phyloP scores from a whole-genome alignment of 92 coral and sea anemone genomes.

The Nematostella vectensis region DNA sequence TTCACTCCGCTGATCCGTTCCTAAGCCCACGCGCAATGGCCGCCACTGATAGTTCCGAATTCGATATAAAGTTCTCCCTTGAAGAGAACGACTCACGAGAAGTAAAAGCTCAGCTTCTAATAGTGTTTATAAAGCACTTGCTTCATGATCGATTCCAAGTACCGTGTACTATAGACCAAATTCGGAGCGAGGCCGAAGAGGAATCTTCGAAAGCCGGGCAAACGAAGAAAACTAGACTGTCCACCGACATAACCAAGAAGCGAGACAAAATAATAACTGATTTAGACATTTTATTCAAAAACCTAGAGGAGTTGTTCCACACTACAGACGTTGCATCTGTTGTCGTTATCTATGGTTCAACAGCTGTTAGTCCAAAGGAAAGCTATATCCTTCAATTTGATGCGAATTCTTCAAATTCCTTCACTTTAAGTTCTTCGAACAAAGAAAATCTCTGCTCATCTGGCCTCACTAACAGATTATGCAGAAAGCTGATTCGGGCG shows the following conservation, averaged over 20 bases:
- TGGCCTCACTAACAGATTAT: slow-evolving; percentile 27
- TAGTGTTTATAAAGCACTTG: slow-evolving; percentile 72
- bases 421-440: background rate
- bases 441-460: background rate
- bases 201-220: slow-evolving; percentile 26
- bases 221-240: slow-evolving; percentile 10
- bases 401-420: slow-evolving; percentile 1
- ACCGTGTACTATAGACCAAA: slow-evolving; percentile 81
- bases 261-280: slow-evolving; percentile 38
- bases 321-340: slow-evolving; percentile 44
- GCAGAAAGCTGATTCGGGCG: slow-evolving; percentile 67
- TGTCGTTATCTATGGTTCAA: slow-evolving; percentile 73
- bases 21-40: slow-evolving; percentile 46
- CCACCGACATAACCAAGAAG: slow-evolving; percentile 43
- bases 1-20: slow-evolving; percentile 10
- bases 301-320: slow-evolving; percentile 57
- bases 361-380: slow-evolving; percentile 92
- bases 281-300: slow-evolving; percentile 44
- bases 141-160: slow-evolving; percentile 84
- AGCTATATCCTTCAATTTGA: slow-evolving; percentile 42
- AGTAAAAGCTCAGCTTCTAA: slow-evolving; percentile 39
- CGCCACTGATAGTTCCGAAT: slow-evolving; percentile 14
- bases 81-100: slow-evolving; percentile 25
- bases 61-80: slow-evolving; percentile 36
- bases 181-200: slow-evolving; percentile 32